Evolutionary conservation across 2,797 vertebrate genomes (phyloP).

Genomic region (Mus minutoides): DNA sequence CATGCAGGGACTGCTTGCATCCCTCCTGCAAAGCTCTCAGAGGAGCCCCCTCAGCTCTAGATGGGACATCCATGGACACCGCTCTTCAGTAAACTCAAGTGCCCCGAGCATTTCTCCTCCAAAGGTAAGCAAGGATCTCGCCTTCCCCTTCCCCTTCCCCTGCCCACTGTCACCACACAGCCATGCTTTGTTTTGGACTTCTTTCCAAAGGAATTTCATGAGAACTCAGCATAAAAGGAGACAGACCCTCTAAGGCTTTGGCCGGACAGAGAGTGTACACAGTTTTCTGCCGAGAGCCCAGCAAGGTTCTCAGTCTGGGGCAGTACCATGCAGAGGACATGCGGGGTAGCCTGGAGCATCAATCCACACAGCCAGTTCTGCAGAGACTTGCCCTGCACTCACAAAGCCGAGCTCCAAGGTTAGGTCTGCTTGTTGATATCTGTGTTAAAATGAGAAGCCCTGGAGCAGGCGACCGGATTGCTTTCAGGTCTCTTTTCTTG

Average conservation of each 20-base stretch:
- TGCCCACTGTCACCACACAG: no score
- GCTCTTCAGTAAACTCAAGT: not conserved
- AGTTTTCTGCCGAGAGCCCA: not conserved
- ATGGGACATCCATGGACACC: not conserved
- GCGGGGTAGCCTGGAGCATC: no score
- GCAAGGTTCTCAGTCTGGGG: not conserved
- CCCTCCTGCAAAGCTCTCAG: not conserved
- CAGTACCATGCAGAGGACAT: not conserved
- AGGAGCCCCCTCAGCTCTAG: not conserved
- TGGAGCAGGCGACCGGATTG: not conserved
- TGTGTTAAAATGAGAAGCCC: not conserved
- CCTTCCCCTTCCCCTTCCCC: no score
- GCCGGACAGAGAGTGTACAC: not conserved
- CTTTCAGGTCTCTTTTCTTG: not conserved
- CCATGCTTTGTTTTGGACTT: not conserved
- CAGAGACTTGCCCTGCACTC: not conserved
- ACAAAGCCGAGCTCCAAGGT: not conserved
- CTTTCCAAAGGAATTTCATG: not conserved
- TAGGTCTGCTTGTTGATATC: not conserved
- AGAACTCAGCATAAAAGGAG: not conserved
- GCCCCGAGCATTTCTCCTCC: not conserved
- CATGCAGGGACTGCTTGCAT: no score
- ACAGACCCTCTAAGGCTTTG: not conserved
- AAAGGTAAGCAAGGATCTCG: accelerated
- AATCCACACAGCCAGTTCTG: not conserved